Conservation (phyloP, 2,113 vertebrate species). For the Etheostoma spectabile region DNA sequence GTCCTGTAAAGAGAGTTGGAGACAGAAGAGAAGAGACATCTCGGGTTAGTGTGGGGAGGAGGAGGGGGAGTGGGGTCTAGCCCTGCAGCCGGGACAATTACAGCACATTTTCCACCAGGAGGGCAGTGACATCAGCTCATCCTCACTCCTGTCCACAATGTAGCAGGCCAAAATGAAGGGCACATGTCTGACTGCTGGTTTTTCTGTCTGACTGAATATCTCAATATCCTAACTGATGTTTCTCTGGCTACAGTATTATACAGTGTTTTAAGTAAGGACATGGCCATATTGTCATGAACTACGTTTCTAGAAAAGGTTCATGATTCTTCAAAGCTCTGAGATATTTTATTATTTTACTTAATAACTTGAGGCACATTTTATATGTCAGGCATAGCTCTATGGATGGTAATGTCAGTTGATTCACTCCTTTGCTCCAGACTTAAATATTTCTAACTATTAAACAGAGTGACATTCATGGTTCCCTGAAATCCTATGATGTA, state of each 20-base stretch:
- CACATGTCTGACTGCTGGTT: constrained; percentile 64
- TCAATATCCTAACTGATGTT: constrained; percentile 50
- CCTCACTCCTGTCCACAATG: constrained; percentile 76
- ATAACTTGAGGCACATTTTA: not conserved
- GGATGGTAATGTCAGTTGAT: not conserved
- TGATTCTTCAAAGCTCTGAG: not conserved
- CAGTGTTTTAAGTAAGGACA: constrained; percentile 19
- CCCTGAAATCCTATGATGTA: not conserved
- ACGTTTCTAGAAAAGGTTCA: constrained; percentile 10
- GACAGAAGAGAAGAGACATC: constrained; percentile 73
- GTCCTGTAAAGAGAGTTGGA: constrained; percentile 86
- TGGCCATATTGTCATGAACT: constrained; percentile 11
- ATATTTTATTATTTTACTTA: constrained; percentile 2
- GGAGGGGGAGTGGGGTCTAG: constrained; percentile 71
- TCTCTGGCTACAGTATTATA: constrained; percentile 20
- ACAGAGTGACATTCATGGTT: not conserved
- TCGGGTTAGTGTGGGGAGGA: constrained; percentile 64
- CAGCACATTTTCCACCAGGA: constrained; percentile 84
- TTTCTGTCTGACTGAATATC: constrained; percentile 59
- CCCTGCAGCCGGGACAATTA: constrained; percentile 82
- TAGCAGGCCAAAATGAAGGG: constrained; percentile 74
- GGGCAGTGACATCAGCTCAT: constrained; percentile 86
- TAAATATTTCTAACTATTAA: not conserved
- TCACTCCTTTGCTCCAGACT: not conserved
- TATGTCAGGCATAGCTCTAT: not conserved